Conservation (phyloP, 2,797 vertebrate genomes). For the Lepidocolaptes lacrymiger region DNA sequence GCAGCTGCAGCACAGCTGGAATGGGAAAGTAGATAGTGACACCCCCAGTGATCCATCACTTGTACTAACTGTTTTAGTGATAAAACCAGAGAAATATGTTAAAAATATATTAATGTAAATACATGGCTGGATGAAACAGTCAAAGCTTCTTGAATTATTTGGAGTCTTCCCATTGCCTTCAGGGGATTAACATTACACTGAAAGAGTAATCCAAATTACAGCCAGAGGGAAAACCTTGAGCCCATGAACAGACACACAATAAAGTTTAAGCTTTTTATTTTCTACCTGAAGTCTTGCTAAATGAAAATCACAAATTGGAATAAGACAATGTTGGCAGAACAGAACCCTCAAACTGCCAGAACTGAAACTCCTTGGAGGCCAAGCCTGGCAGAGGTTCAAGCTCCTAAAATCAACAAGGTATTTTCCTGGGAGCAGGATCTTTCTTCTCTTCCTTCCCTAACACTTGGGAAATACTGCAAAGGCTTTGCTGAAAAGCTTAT, state of each 20-base stretch:
- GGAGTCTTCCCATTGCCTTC: background rate
- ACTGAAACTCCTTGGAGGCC: background rate
- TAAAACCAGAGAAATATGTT: background rate
- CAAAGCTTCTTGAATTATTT: background rate
- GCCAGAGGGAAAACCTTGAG: background rate
- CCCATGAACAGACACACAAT: background rate
- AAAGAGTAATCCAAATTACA: background rate
- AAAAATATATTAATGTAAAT: background rate
- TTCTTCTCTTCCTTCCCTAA: background rate
- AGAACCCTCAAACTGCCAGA: background rate
- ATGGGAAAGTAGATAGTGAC: background rate
- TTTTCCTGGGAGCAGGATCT: background rate
- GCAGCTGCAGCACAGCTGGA: background rate
- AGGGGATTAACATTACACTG: background rate
- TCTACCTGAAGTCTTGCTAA: background rate
- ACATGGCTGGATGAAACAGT: background rate
- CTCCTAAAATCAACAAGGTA: background rate
- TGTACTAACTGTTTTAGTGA: background rate
- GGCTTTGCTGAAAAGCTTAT: background rate
- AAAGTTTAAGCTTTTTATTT: background rate
- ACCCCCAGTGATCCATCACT: background rate
- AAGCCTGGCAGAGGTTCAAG: background rate
- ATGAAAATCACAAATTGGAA: background rate
- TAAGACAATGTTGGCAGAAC: background rate
- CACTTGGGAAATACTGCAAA: background rate